These are phyloP conservation scores for Drosophila kanekoi DNA, from an alignment of 2,888 invertebrate genomes.

Conservation along the genomic window DNA sequence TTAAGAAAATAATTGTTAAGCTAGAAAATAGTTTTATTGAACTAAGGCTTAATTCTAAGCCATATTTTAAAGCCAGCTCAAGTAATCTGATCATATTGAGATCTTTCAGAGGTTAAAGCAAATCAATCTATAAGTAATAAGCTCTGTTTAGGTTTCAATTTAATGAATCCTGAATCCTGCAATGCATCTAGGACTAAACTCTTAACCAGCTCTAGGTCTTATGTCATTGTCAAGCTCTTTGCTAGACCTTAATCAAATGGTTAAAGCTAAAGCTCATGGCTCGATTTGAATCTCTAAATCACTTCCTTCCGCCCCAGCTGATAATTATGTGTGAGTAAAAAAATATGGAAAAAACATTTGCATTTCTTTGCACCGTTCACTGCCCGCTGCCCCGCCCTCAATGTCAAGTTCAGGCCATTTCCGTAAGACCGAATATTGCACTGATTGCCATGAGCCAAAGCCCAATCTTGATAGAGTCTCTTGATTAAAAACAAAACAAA, in stretches of 20 bases:
- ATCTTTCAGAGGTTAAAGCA: too few relatives aligned
- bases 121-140: too few relatives aligned
- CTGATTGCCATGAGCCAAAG: slow-evolving; percentile 39
- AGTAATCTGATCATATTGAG: not conserved
- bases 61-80: not conserved
- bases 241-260: slow-evolving; percentile 9
- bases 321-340: slow-evolving; percentile 42
- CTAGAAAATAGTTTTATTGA: too few relatives aligned
- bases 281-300: slow-evolving; percentile 11
- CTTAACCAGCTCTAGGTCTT: not conserved
- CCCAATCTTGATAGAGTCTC: slow-evolving; percentile 40
- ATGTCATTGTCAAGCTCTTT: slow-evolving; percentile 1
- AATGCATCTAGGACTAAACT: too few relatives aligned
- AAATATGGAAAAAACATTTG: slow-evolving; percentile 43
- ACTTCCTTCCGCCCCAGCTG: slow-evolving; percentile 63
- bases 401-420: slow-evolving; percentile 73
- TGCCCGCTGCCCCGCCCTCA: slow-evolving; percentile 34
- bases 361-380: slow-evolving; percentile 55
- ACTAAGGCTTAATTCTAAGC: too few relatives aligned
- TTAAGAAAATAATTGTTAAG: not conserved
- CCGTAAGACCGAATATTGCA: slow-evolving; percentile 57
- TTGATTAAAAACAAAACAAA: slow-evolving; percentile 41
- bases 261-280: slow-evolving; percentile 17
- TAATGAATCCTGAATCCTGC: too few relatives aligned
- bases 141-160: too few relatives aligned